Evolutionary conservation across 1,140 invertebrate genomes (phyloP).

Genomic region (Zaprionus gabonicus): DNA sequence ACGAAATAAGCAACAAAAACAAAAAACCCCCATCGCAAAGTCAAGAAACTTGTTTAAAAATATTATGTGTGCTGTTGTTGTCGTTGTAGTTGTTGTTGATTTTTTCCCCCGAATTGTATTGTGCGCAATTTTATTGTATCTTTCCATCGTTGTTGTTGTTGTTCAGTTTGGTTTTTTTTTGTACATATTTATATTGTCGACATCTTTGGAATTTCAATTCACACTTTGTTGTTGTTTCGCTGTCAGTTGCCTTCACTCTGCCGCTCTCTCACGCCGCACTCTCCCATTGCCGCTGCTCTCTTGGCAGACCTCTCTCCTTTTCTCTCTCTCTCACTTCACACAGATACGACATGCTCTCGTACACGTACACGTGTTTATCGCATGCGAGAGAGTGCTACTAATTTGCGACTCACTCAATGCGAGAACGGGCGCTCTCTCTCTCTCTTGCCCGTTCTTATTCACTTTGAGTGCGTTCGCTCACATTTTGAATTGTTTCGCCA

Average conservation of each 20-base stretch:
- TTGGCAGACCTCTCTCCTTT: slow-evolving; percentile 18
- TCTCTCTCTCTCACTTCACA: slow-evolving; percentile 29
- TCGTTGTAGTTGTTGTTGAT: slow-evolving; percentile 7
- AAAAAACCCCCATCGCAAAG: slow-evolving; percentile 23
- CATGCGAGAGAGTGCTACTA: slow-evolving; percentile 60
- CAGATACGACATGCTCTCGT: slow-evolving; percentile 59
- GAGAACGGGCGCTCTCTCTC: background rate
- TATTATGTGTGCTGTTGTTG: slow-evolving; percentile 32
- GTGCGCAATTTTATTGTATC: slow-evolving; percentile 78
- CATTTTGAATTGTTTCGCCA: slow-evolving; percentile 23
- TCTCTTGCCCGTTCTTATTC: slow-evolving; percentile 1
- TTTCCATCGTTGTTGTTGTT: slow-evolving; percentile 57
- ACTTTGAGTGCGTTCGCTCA: slow-evolving; percentile 32
- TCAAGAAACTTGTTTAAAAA: slow-evolving; percentile 78
- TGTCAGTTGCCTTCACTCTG: slow-evolving; percentile 42
- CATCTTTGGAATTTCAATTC: slow-evolving; percentile 84
- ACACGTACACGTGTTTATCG: slow-evolving; percentile 62
- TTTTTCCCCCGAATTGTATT: slow-evolving; percentile 74
- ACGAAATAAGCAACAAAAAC: slow-evolving; percentile 31
- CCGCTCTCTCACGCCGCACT: background rate
- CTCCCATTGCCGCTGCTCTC: background rate
- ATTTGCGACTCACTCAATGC: slow-evolving; percentile 17
- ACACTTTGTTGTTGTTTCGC: slow-evolving; percentile 78
- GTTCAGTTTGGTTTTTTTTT: slow-evolving; percentile 61
- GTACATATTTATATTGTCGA: slow-evolving; percentile 77